Conservation (phyloP, 2,888 invertebrate species). For the Zeuzera pyrina region DNA sequence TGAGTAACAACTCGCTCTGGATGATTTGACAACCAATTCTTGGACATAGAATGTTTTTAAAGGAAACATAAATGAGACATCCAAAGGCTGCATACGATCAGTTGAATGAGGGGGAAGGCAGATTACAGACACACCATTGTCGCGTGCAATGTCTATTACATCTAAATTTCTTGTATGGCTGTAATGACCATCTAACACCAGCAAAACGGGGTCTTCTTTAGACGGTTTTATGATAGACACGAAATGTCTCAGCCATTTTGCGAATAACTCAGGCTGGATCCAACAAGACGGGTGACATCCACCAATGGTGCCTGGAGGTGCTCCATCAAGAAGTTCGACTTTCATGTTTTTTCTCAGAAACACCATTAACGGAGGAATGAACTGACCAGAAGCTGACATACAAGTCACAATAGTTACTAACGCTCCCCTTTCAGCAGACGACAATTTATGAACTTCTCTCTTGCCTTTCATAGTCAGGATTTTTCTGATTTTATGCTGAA, state of each 20-base stretch:
- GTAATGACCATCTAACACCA: conserved; percentile 19
- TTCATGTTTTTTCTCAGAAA: conserved; percentile 8
- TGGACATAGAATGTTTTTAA: conserved; percentile 7
- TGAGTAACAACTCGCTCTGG: conserved; percentile 9
- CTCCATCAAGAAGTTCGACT: conserved; percentile 9
- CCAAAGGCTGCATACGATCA: conserved; percentile 15
- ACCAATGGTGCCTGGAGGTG: conserved; percentile 14
- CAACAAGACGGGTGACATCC: conserved; percentile 10
- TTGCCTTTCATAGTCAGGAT: conserved; percentile 8
- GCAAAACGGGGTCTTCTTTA: conserved; percentile 16
- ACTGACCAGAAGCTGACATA: conserved; percentile 7
- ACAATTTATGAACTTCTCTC: conserved; percentile 6
- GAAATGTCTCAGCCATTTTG: conserved; percentile 9
- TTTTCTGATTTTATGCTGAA: conserved; percentile 9
- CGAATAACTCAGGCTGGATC: conserved; percentile 10
- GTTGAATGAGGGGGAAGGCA: conserved; percentile 16
- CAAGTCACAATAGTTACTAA: conserved; percentile 7
- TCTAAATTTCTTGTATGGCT: conserved; percentile 16
- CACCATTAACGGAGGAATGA: conserved; percentile 7
- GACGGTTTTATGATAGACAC: conserved; percentile 12
- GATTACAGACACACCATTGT: conserved; percentile 8
- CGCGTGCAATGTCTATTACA: conserved; percentile 13
- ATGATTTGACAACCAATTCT: conserved; percentile 10
- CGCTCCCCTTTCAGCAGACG: conserved; percentile 9
- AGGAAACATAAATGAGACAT: conserved; percentile 13